These are phyloP conservation scores for Netelia melanura DNA, from an alignment of 2,888 invertebrate genomes.

Conservation along the genomic window DNA sequence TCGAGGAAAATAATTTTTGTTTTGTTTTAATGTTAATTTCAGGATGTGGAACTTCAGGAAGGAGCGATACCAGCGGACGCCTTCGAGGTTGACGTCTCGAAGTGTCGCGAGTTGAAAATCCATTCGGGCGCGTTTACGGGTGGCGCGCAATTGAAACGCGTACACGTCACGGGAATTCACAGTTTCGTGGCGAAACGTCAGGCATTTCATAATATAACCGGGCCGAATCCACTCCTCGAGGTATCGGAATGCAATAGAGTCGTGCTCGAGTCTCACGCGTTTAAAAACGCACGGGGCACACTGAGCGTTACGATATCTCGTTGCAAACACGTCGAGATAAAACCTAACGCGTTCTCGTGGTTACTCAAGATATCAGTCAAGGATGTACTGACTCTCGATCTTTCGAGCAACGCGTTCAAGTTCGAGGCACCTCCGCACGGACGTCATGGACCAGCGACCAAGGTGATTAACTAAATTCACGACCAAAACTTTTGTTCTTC, in stretches of 20 bases:
- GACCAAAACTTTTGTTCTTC: too few relatives aligned
- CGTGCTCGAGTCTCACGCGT: conserved; percentile 88
- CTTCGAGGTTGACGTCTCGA: conserved; percentile 87
- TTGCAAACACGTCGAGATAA: conserved; percentile 87
- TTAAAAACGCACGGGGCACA: conserved; percentile 88
- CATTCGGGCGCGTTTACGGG: conserved; percentile 87
- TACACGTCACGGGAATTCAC: conserved; percentile 86
- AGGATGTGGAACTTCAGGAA: conserved; percentile 83
- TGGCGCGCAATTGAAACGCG: conserved; percentile 86
- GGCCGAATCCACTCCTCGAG: conserved; percentile 87
- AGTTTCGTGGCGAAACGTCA: conserved; percentile 87
- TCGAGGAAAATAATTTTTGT: not conserved
- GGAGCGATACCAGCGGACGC: conserved; percentile 87
- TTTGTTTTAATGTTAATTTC: conserved; percentile 51
- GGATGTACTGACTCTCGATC: conserved; percentile 86
- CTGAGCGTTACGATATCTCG: conserved; percentile 87
- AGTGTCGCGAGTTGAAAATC: conserved; percentile 86
- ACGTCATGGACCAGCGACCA: conserved; percentile 88
- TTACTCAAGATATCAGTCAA: conserved; percentile 87
- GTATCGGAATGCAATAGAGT: conserved; percentile 87
- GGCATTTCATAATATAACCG: conserved; percentile 88
- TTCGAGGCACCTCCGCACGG: conserved; percentile 87
- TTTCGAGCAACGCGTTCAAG: conserved; percentile 88
- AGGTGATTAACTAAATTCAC: conserved; percentile 74
- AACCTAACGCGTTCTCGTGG: conserved; percentile 89